These are phyloP conservation scores for Athalia cordata DNA, from an alignment of 2,888 invertebrate species.

Conservation along the genomic window DNA sequence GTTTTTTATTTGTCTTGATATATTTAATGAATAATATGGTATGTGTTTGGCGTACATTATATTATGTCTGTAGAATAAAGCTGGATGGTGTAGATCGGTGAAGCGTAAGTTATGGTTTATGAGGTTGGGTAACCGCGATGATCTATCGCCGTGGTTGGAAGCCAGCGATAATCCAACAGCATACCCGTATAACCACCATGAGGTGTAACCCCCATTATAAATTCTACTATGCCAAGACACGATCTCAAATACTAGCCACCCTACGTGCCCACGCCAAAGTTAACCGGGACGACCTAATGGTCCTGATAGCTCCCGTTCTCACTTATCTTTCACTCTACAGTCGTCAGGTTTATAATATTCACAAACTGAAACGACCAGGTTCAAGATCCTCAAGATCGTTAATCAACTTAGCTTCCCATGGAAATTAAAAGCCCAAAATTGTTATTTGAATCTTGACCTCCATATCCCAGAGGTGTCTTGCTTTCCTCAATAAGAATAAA, in stretches of 20 bases:
- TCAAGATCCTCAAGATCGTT: slow-evolving; percentile 9
- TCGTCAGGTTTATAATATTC: not conserved
- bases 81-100: slow-evolving; percentile 53
- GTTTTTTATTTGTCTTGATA: too few species aligned
- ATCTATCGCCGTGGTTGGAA: slow-evolving; percentile 67
- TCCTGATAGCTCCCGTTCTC: slow-evolving; percentile 31
- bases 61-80: not conserved
- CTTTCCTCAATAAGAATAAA: too few species aligned
- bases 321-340: slow-evolving; percentile 43
- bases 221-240: slow-evolving; percentile 69
- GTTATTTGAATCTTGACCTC: too few species aligned
- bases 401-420: slow-evolving; percentile 11
- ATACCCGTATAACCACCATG: slow-evolving; percentile 13
- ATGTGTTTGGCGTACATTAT: not conserved
- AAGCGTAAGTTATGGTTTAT: slow-evolving; percentile 71
- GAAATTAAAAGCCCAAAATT: too few species aligned
- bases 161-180: slow-evolving; percentile 62
- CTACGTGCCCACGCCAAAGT: slow-evolving; percentile 13
- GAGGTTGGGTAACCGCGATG: slow-evolving; percentile 59
- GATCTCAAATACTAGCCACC: slow-evolving; percentile 61
- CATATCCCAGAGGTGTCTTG: too few species aligned
- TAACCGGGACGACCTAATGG: slow-evolving; percentile 27
- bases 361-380: not conserved
- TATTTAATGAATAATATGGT: too few species aligned
- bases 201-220: slow-evolving; percentile 67